Evolutionary conservation across 2,888 invertebrate genomes (phyloP), one percentile per base, ranked within the genome.

Genomic region (Acrobasis consociella): DNA sequence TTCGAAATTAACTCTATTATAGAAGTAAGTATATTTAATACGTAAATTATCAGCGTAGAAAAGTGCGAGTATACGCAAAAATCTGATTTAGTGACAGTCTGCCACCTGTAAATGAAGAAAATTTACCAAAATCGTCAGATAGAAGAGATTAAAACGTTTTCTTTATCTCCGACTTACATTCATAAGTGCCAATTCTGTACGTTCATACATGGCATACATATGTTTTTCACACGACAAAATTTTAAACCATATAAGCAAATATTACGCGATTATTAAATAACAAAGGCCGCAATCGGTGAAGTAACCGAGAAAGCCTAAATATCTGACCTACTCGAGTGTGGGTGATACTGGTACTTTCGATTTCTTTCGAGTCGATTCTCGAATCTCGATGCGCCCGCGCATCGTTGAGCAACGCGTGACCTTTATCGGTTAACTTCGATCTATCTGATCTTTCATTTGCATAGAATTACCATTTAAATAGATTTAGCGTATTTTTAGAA

Each of bases 261-360:
- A 73, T 77, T 73, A 65, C 68, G 69, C 72, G 73, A 76, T 67
- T 68, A 72, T 82, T 81, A 78, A 68, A 62, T 58, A 73, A 67
- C 64, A 76, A 83, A 84, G 81, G 82, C 81, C 80, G 73, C 77
- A 71, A 80, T 87, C 84, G 85, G 88, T 87, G 86, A 87, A 88
- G 78, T 51, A 50, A 80, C 80, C 72, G 82, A 82, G 86, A 87
- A 85, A 86, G 84, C 81, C 69, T 67, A 72, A 65, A 76, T 71
- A 77, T 72, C 73, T 83, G 86, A 85, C 85, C 87, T 75, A 76
- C 74, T 31, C 74, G 70, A 69, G 72, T 62, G 61, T 69, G 82
- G 82, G 75, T 82, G 81, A 46, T 72, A 81, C 72, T 16, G 11
- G 13, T 70, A 87, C 89, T 90, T 87, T 91, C 87, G 77, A 81